Percentiles rank a stretch among this genome's conserved stretches.
Evolutionary conservation across 2,113 vertebrate species (phyloP).

Genomic region (Hippopotamus amphibius): DNA sequence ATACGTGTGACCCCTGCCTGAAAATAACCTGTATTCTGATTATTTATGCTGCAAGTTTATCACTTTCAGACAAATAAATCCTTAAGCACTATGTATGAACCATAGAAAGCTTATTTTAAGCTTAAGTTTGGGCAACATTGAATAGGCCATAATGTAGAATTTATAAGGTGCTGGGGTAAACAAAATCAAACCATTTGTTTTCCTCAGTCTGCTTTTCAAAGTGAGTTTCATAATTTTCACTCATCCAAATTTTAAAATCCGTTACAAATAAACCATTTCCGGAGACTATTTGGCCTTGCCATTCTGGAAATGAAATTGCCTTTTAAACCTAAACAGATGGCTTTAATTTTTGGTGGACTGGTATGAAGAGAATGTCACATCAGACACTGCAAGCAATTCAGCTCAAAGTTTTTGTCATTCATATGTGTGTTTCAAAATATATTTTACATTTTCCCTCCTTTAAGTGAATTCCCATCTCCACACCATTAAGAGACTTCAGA

Average conservation of each 20-base stretch:
- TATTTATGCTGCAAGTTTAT: neutral
- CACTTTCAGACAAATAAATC: neutral
- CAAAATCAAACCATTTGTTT: neutral
- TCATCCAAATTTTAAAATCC: conserved; percentile 31
- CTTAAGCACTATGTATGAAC: neutral
- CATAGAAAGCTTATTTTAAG: neutral
- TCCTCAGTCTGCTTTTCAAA: conserved; percentile 12
- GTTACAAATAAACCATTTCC: conserved; percentile 40
- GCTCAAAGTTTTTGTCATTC: conserved; percentile 26
- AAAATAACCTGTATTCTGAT: neutral
- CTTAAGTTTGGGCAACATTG: neutral
- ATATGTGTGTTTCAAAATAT: conserved; percentile 45
- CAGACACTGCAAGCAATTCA: conserved; percentile 28
- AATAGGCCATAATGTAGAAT: conserved; percentile 7
- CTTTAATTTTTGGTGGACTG: conserved; percentile 58
- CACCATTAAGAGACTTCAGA: conserved; percentile 36
- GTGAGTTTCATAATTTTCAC: neutral
- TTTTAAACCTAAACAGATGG: conserved; percentile 62
- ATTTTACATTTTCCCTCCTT: conserved; percentile 51
- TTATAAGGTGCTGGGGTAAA: neutral
- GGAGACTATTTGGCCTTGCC: conserved; percentile 16
- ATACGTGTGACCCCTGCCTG: neutral
- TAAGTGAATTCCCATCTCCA: neutral
- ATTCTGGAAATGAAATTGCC: conserved; percentile 26
- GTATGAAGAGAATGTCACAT: conserved; percentile 53